These are phyloP conservation scores for Oreonectes daqikongensis DNA, from an alignment of 2,797 vertebrate species.

Conservation along the genomic window DNA sequence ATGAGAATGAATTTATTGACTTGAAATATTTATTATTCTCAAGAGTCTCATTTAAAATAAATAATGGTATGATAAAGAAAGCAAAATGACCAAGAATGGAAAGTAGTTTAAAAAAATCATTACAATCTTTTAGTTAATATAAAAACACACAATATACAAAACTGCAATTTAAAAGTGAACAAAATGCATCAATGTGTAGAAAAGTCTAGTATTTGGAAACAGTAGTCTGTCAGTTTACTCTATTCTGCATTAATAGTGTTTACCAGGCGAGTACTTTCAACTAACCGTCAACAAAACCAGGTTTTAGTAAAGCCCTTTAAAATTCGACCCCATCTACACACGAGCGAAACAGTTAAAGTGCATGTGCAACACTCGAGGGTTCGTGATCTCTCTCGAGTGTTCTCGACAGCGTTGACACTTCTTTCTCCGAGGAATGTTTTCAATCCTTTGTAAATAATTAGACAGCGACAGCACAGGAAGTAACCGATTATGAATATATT, in stretches of 20 bases:
- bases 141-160: constrained; percentile 81
- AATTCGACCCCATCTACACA: constrained; percentile 36
- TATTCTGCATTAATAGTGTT: constrained; percentile 65
- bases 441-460: constrained; percentile 74
- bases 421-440: constrained; percentile 74
- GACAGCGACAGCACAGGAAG: constrained; percentile 66
- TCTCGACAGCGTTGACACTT: constrained; percentile 71
- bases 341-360: constrained; percentile 74
- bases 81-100: constrained; percentile 81
- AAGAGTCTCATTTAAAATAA: constrained; percentile 92
- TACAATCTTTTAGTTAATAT: constrained; percentile 84
- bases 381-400: constrained; percentile 69
- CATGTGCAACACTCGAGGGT: constrained; percentile 77
- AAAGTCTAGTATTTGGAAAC: constrained; percentile 69
- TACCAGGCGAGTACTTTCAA: constrained; percentile 41
- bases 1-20: constrained; percentile 81
- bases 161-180: constrained; percentile 71
- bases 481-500: constrained; percentile 75
- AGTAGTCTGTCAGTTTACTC: constrained; percentile 67
- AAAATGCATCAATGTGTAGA: constrained; percentile 75
- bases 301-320: constrained; percentile 53
- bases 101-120: constrained; percentile 79
- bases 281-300: constrained; percentile 34
- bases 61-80: constrained; percentile 85
- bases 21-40: constrained; percentile 87